Evolutionary conservation across 2,888 invertebrate species (phyloP).

Genomic region (Torymus aiolomorphi): DNA sequence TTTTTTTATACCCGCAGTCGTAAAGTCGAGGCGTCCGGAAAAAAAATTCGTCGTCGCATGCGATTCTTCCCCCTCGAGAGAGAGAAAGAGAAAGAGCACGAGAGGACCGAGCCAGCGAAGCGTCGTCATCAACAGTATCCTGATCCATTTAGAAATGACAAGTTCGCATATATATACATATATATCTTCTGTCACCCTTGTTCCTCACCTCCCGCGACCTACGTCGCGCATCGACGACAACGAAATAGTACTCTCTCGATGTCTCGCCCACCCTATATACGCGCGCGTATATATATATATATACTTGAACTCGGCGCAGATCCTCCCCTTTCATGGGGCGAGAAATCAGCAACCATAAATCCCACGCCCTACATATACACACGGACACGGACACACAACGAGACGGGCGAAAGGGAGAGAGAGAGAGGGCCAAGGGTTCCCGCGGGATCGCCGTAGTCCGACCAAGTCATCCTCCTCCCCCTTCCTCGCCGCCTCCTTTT

Average conservation of each 20-base stretch:
- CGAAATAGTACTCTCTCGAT: background rate
- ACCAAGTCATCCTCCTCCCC: conserved; percentile 21
- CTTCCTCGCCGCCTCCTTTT: background rate
- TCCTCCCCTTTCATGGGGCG: conserved; percentile 46
- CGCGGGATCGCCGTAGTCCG: background rate
- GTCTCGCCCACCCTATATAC: background rate
- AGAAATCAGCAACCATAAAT: conserved; percentile 66
- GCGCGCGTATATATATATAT: background rate
- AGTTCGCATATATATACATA: conserved; percentile 23
- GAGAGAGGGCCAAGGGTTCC: conserved; percentile 4
- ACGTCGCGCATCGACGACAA: background rate
- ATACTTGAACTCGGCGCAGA: background rate
- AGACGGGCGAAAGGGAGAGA: too few species aligned
- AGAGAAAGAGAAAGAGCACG: background rate
- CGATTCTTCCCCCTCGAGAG: background rate
- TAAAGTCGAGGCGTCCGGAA: background rate
- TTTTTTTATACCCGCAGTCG: too few species aligned
- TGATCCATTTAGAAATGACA: conserved; percentile 45
- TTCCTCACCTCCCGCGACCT: conserved; percentile 2
- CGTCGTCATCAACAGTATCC: conserved; percentile 25
- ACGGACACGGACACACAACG: background rate
- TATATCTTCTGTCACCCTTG: background rate
- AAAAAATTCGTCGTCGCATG: background rate
- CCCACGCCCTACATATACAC: conserved; percentile 48
- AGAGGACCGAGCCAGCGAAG: conserved; percentile 3